Base-by-base conservation (phyloP, 1,140 invertebrate genomes). In the Apis laboriosa region DNA sequence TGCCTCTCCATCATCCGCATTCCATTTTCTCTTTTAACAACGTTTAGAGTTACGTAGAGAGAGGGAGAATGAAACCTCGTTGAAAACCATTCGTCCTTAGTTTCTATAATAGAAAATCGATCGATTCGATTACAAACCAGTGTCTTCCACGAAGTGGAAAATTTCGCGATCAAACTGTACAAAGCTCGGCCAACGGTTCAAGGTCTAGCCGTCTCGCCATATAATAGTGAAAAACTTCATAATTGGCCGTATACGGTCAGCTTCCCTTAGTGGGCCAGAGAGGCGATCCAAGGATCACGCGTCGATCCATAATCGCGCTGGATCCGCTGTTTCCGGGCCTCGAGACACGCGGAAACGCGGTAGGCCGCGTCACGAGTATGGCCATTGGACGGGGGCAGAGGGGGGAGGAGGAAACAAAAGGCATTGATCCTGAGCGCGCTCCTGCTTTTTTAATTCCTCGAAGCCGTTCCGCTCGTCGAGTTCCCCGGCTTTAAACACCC, bases 281-380 rank as follows among this genome's bases (percentile, higher is more conserved):
- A 15, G 24, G 34, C 34, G 34, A 34, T 51, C 13, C 74, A 77
- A 68, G 66, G 64, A 77, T 11, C 21, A 12, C 49, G 51, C 9
- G 9, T 70, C 73, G 63, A 70, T 70, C 66, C 73, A 81, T 68
- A 64, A 66, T 49, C 58, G 28, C 15, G 34, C 12, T 24, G 56
- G 17, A 55, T 71, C 19, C 51, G 12, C 58, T 56, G 17, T 49
- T 55, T 63, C 51, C 28, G 49, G 28, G 11, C 71, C 34, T 11
- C 24, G 34, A 55, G 17, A 64, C 58, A 83, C 81, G 28, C 81
- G 81, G 81, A 83, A 83, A 60, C 24, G 3, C 17, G 4, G 13
- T n/a, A 4, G 9, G 28, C 19, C 0, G 34, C 9, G 34, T 28
- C 17, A n/a, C 72, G 12, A 56, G 71, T 24, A 43, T 43, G 49